Percentiles rank a stretch among this genome's conserved stretches.
Evolutionary conservation across 2,797 vertebrate species (phyloP).

Genomic region (Gobio occitaniae): DNA sequence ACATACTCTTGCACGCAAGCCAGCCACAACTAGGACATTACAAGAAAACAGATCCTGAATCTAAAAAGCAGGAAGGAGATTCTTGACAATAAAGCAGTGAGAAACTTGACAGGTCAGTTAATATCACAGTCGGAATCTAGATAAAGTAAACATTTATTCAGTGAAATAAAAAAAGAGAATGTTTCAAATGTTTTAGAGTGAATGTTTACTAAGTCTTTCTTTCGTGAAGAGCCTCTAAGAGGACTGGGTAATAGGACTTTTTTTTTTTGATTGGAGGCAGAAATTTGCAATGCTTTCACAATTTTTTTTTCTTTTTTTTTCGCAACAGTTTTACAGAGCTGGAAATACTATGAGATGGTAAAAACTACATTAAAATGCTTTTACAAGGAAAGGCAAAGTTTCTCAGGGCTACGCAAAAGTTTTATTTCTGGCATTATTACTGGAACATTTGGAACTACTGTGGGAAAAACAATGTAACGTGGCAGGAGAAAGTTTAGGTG

Average conservation of each 20-base stretch:
- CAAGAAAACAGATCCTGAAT: slow-evolving; percentile 3
- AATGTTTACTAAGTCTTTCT: not conserved
- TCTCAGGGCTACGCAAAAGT: not conserved
- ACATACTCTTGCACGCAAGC: not conserved
- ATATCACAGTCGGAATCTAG: not conserved
- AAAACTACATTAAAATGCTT: not conserved
- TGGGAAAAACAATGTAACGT: not conserved
- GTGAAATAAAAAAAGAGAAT: not conserved
- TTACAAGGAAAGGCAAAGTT: not conserved
- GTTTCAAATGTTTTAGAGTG: not conserved
- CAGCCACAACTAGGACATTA: not conserved
- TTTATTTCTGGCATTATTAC: not conserved
- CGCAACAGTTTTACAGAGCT: not conserved
- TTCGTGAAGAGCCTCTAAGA: not conserved
- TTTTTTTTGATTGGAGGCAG: too few relatives aligned
- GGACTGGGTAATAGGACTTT: too few relatives aligned
- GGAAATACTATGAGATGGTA: not conserved
- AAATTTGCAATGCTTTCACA: too few relatives aligned
- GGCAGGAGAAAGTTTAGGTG: not conserved
- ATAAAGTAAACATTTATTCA: slow-evolving; percentile 2
- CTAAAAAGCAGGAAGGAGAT: not conserved
- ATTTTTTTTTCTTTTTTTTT: not conserved
- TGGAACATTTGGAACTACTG: not conserved
- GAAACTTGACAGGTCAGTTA: not conserved
- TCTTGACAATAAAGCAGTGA: not conserved